Conservation (phyloP, 2,113 vertebrate species). For the Xenopus borealis region DNA sequence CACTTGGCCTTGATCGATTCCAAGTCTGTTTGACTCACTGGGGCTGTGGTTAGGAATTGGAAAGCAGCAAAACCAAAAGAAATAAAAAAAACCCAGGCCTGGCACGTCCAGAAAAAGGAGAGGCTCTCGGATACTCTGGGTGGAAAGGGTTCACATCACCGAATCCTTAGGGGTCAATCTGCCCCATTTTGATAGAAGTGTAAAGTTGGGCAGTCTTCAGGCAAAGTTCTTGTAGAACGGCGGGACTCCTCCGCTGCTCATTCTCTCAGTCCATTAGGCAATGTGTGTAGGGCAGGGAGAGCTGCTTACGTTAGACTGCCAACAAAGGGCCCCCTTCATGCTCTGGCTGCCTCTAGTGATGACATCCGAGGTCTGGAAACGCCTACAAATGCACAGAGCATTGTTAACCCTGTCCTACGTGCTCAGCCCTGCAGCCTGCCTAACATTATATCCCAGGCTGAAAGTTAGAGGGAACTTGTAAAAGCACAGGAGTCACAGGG, state of each 20-base stretch:
- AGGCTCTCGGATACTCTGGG: background rate
- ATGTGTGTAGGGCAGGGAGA: slow-evolving; percentile 57
- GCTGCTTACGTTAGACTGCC: slow-evolving; percentile 72
- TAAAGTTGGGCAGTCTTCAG: slow-evolving; percentile 14
- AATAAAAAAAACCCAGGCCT: slow-evolving; percentile 8
- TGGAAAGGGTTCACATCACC: background rate
- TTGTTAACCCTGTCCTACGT: slow-evolving; percentile 60
- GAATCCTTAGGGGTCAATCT: background rate
- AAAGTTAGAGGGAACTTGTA: background rate
- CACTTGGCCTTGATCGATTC: slow-evolving; percentile 3
- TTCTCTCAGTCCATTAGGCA: slow-evolving; percentile 49
- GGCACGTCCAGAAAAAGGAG: slow-evolving; percentile 13
- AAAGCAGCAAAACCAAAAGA: slow-evolving; percentile 46
- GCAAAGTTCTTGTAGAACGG: background rate
- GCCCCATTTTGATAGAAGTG: slow-evolving; percentile 41
- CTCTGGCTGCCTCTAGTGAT: slow-evolving; percentile 73
- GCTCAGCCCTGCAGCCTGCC: background rate
- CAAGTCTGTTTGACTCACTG: slow-evolving; percentile 34
- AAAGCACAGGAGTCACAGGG: background rate
- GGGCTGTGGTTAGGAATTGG: slow-evolving; percentile 34
- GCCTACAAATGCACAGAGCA: slow-evolving; percentile 68
- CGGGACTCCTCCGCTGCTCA: slow-evolving; percentile 31
- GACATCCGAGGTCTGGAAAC: slow-evolving; percentile 80
- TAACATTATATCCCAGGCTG: background rate
- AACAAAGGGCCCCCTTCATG: slow-evolving; percentile 94